These are phyloP conservation scores for Platyura marginata DNA, from an alignment of 1,140 invertebrate genomes.

Conservation along the genomic window DNA sequence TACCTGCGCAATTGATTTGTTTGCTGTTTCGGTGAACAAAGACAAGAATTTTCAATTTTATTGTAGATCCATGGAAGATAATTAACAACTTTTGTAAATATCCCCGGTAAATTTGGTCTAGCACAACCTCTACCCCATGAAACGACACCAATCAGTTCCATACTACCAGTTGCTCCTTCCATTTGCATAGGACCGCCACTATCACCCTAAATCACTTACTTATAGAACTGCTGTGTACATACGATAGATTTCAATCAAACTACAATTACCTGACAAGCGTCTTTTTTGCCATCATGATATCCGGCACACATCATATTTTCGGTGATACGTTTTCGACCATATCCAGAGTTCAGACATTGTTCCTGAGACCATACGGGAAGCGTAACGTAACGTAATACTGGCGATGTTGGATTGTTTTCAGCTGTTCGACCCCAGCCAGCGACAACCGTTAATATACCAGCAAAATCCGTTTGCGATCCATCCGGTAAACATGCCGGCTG, in stretches of 20 bases:
- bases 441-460: conserved; percentile 40
- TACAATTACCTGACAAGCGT: conserved; percentile 48
- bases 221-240: conserved; percentile 1
- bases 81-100: conserved; percentile 51
- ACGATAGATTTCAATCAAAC: background rate
- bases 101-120: conserved; percentile 48
- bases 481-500: conserved; percentile 49
- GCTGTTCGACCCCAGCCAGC: conserved; percentile 57
- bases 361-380: conserved; percentile 37
- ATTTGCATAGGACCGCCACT: conserved; percentile 34
- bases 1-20: too few relatives aligned
- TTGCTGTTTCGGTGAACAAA: conserved; percentile 28
- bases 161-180: conserved; percentile 22
- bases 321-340: conserved; percentile 35
- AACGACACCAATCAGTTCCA: conserved; percentile 40
- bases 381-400: conserved; percentile 34
- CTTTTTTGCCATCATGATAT: conserved; percentile 42
- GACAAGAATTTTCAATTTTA: conserved; percentile 29
- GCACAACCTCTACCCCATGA: conserved; percentile 59
- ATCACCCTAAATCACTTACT: conserved; percentile 24
- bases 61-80: conserved; percentile 48
- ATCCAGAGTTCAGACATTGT: conserved; percentile 31
- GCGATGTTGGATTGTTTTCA: conserved; percentile 39
- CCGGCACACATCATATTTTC: conserved; percentile 65
- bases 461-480: conserved; percentile 28